Evolutionary conservation across 2,888 invertebrate genomes (phyloP).

Genomic region (Lottia gigantea): DNA sequence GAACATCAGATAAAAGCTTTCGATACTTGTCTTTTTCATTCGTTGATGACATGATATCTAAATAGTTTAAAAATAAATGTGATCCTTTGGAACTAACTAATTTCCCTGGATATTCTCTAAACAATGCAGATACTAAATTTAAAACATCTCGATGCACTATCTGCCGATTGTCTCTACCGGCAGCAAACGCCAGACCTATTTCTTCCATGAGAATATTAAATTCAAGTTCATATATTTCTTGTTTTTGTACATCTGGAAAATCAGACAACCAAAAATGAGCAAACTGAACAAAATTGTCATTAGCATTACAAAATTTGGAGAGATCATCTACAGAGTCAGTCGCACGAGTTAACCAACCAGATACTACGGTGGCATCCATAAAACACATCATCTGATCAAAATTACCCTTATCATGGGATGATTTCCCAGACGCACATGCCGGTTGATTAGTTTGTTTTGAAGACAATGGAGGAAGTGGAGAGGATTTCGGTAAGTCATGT

Average conservation of each 20-base stretch:
- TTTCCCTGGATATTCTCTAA: conserved; percentile 63
- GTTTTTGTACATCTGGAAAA: conserved; percentile 58
- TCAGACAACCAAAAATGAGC: conserved; percentile 66
- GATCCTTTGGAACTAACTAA: conserved; percentile 56
- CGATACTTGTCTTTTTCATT: conserved; percentile 56
- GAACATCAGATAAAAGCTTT: conserved; percentile 61
- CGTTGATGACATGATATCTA: conserved; percentile 59
- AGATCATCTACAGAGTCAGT: conserved; percentile 57
- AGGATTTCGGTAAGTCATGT: conserved; percentile 53
- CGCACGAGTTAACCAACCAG: conserved; percentile 60
- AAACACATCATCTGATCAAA: conserved; percentile 62
- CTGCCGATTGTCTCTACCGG: conserved; percentile 54
- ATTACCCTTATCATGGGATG: conserved; percentile 37
- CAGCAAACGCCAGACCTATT: conserved; percentile 60
- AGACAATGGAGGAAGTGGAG: conserved; percentile 46
- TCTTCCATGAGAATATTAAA: conserved; percentile 62
- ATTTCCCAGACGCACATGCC: conserved; percentile 4
- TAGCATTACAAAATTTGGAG: conserved; percentile 49
- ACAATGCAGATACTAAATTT: conserved; percentile 59
- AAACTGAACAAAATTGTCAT: conserved; percentile 64
- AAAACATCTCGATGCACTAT: conserved; percentile 52
- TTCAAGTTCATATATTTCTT: conserved; percentile 64
- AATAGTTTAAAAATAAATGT: conserved; percentile 61
- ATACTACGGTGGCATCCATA: conserved; percentile 64
- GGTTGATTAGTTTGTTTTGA: neutral